Evolutionary conservation across 2,797 vertebrate genomes (phyloP), one percentile per base, ranked within the genome.

Genomic region (Varecia variegata): DNA sequence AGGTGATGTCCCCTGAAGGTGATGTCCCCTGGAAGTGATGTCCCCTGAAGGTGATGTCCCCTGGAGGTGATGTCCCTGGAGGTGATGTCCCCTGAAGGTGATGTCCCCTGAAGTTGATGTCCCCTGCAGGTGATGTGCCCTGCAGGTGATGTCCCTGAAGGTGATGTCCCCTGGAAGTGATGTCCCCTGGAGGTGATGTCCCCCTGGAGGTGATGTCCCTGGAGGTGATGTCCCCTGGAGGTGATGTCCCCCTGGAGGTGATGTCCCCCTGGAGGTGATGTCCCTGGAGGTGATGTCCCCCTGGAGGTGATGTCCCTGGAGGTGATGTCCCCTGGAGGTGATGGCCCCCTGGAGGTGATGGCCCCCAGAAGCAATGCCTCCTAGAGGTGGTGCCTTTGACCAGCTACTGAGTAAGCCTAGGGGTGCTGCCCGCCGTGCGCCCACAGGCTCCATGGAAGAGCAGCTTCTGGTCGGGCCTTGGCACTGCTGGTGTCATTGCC

Each of bases 51-150:
- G 52, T 38, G 27, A 32, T 32, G 27, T 70, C 18, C 14, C 10
- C 10, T 67, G 45, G n/a, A 18, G 14, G 47, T 8, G 7, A 12
- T 50, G 2, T 67, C 0, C 25, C 47, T 65, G 21, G 5, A 81
- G 15, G 38, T 12, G 79, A 60, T 0, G 17, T 2, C 27, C 7
- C 15, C 56, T 21, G 20, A 18, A 62, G 32, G 18, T 23, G 6
- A 14, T 27, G 23, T 23, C 67, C 5, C 40, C 38, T 32, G 5
- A 20, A 82, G 80, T 11, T 32, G 38, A 38, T 7, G n/a, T 23
- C 23, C 13, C 47, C 47, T 8, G 47, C 11, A 62, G 60, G 0
- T 15, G 65, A 15, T 35, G n/a, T 0, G n/a, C 32, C 0, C 9
- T 27, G n/a, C 20, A 38, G 77, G 52, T 27, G 2, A 27, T 80